phyloP scores from a whole-genome alignment of 2,113 vertebrate genomes.

The mouse (Mus musculus) region DNA sequence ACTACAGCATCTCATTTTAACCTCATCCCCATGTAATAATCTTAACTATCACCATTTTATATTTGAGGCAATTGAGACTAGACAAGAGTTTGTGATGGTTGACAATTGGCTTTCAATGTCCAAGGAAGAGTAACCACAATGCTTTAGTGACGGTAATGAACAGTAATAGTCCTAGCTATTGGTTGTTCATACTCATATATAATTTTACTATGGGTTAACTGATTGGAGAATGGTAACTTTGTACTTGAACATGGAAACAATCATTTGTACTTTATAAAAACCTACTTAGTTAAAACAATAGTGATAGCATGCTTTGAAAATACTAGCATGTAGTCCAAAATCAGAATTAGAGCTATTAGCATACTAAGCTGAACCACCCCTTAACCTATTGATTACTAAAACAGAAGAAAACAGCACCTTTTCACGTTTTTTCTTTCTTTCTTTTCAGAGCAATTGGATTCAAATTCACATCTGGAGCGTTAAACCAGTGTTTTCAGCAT shows the following conservation, averaged over 20 bases:
- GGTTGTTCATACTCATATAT: background rate
- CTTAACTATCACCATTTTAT: constrained; percentile 10
- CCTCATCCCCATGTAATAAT: background rate
- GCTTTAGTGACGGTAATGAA: background rate
- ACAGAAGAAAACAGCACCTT: constrained; percentile 87
- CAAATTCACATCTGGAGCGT: constrained; percentile 89
- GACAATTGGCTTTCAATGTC: background rate
- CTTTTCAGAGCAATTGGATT: constrained; percentile 86
- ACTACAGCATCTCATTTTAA: background rate
- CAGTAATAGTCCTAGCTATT: background rate
- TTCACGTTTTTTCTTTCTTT: constrained; percentile 72
- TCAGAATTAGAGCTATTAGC: constrained; percentile 87
- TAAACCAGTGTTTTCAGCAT: constrained; percentile 89
- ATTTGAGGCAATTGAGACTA: constrained; percentile 27
- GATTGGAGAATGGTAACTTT: constrained; percentile 58
- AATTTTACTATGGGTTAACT: background rate
- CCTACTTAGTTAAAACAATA: constrained; percentile 62
- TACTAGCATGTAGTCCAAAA: constrained; percentile 80
- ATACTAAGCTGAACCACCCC: constrained; percentile 84
- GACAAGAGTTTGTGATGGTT: background rate
- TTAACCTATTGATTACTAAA: constrained; percentile 89
- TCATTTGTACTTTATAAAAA: constrained; percentile 66
- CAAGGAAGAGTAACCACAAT: background rate
- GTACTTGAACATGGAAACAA: constrained; percentile 46
- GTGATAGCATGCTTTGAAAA: constrained; percentile 74